Evolutionary conservation across 2,797 vertebrate species (phyloP), one percentile per base, ranked within the genome.

Genomic region (Etheostoma nigrum): DNA sequence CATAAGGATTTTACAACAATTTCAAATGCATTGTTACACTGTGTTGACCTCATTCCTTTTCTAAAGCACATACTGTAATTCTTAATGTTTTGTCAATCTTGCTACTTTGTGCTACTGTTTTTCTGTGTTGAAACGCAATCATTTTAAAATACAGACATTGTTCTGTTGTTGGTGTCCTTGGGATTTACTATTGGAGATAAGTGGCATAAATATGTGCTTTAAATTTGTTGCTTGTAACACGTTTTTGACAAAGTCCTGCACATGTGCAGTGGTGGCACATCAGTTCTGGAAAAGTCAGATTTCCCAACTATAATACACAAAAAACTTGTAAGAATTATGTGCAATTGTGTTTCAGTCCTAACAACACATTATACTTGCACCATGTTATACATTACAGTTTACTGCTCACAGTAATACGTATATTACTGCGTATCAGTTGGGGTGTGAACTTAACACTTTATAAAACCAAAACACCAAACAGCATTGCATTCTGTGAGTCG

Each of bases 331-430:
- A 70, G 27, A 79, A 19, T 63, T 72, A 67, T 87, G 84, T 83
- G 82, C 76, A 88, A 53, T 82, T 89, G 90, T 92, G 90, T 85
- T 88, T 90, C 80, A 83, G 81, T 90, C 85, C 78, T 72, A 88
- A 83, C 78, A 86, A 90, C 87, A 89, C 74, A 74, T 83, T 78
- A 78, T 81, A 90, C 73, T 88, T 82, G 81, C 73, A 91, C 78
- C 82, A 84, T 80, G 85, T 88, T 84, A 67, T 64, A 87, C 84
- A 72, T 84, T 81, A 87, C 76, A 81, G 52, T 73, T 88, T 79
- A 90, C 78, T 67, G 68, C 62, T 80, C 54, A 75, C 77, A 90
- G 88, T 77, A 91, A 89, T 81, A 78, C 70, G 65, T 80, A 23
- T 18, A 73, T 91, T 82, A 85, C 80, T 81, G 72, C 3, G 49